phyloP scores from a whole-genome alignment of 2,797 vertebrate genomes.

The Tiaroga cobitis region DNA sequence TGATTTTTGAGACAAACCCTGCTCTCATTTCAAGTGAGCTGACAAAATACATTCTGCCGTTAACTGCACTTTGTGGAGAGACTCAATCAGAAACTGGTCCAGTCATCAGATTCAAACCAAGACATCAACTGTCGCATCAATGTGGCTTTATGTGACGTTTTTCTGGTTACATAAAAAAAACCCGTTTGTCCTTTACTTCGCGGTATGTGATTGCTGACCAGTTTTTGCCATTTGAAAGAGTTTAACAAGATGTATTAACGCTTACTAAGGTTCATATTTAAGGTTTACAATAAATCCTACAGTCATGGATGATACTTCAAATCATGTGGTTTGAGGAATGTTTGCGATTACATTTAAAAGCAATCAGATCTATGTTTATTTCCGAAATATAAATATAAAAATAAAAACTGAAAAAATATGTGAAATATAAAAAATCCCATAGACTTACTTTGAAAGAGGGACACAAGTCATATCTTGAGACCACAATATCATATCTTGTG shows the following conservation, averaged over 20 bases:
- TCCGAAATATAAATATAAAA: not conserved
- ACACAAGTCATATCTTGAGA: not conserved
- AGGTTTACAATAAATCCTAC: not conserved
- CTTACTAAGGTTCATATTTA: not conserved
- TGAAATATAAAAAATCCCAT: not conserved
- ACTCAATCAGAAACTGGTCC: conserved; percentile 58
- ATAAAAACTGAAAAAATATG: not conserved
- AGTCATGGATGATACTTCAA: not conserved
- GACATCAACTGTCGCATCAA: conserved; percentile 43
- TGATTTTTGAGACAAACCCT: not conserved
- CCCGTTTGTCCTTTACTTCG: not conserved
- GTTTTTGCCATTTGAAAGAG: not conserved
- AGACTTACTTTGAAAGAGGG: not conserved
- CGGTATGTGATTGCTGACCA: not conserved
- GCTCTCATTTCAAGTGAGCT: conserved; percentile 15
- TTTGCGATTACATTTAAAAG: not conserved
- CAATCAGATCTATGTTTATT: not conserved
- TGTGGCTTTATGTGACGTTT: conserved; percentile 29
- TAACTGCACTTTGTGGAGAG: conserved; percentile 7
- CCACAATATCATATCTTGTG: not conserved
- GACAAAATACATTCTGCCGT: not conserved
- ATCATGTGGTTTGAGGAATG: not conserved
- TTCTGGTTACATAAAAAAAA: not conserved
- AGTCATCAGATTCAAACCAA: conserved; percentile 55
- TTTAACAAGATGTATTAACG: not conserved